phyloP scores from a whole-genome alignment of 2,113 vertebrate species.

The Pygoscelis adeliae region DNA sequence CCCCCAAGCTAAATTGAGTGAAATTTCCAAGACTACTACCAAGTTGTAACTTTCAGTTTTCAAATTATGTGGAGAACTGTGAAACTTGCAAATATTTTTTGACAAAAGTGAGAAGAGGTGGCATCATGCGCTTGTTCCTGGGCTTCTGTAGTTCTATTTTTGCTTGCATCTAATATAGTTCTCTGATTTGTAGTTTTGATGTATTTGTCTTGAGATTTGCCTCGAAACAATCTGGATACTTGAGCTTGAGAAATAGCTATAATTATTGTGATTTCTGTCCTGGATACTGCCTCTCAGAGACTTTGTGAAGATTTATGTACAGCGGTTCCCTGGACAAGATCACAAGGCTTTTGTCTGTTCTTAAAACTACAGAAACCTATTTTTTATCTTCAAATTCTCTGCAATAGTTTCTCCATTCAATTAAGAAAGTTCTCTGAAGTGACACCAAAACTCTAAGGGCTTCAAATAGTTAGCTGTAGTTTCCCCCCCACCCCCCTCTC shows the following conservation, averaged over 20 bases:
- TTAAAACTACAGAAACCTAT: not conserved
- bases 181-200: not conserved
- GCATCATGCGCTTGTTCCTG: not conserved
- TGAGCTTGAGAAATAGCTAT: not conserved
- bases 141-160: not conserved
- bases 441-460: not conserved
- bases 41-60: not conserved
- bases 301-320: not conserved
- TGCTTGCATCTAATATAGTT: not conserved
- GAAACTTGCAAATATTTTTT: not conserved
- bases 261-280: not conserved
- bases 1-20: not conserved
- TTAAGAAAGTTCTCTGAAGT: not conserved
- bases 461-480: not conserved
- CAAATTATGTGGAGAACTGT: not conserved
- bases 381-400: not conserved
- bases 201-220: not conserved
- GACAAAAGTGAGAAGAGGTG: not conserved
- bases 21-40: not conserved
- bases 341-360: not conserved
- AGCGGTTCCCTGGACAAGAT: not conserved
- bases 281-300: not conserved
- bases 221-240: not conserved
- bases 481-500: rapidly evolving
- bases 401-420: not conserved